Base-by-base conservation (phyloP, 2,888 invertebrate species). In the Physocephala rufipes region DNA sequence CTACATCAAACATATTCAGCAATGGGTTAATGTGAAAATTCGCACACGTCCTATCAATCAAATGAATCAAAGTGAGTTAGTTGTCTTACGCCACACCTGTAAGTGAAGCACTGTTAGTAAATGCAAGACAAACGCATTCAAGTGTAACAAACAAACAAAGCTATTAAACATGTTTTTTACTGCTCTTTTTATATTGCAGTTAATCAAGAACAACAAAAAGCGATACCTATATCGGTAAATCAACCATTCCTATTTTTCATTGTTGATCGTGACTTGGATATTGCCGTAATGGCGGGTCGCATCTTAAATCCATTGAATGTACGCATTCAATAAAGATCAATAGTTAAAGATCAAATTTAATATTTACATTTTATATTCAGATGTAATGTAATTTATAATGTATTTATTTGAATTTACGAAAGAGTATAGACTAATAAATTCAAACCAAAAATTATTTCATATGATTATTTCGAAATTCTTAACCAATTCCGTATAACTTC, bases 181-280 rank as follows among this genome's bases (percentile, higher is more conserved):
- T 43, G 30, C n/a, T 36, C 47, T 15, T 19, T n/a, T 61, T 19
- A 9, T 24, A 30, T 74, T 68, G 55, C 76, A 86, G 86, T 82
- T 73, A 84, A 82, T 76, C 79, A 82, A 79, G 81, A 85, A 78
- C 80, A 81, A 67, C 83, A 84, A 79, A 79, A 82, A 67, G 91
- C 92, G 15, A 90, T 92, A 67, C 88, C 90, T 76, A 93, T 95
- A 83, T 90, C 91, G 65, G 94, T 92, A 16, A 92, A 93, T 74
- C 93, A 92, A 86, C 95, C 95, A 66, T 95, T 95, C 85, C 87
- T 94, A 70, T 95, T 93, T 87, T 95, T 95, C 85, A 93, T 95
- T 76, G 90, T 95, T 87, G 95, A 95, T 84, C 89, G 91, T 65
- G 91, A 91, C 82, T 90, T 94, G 65, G 91, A 93, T 82, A 92